Evolutionary conservation across 92 coral and sea anemone species (phyloP).

Genomic region (Heliopora coerulea): DNA sequence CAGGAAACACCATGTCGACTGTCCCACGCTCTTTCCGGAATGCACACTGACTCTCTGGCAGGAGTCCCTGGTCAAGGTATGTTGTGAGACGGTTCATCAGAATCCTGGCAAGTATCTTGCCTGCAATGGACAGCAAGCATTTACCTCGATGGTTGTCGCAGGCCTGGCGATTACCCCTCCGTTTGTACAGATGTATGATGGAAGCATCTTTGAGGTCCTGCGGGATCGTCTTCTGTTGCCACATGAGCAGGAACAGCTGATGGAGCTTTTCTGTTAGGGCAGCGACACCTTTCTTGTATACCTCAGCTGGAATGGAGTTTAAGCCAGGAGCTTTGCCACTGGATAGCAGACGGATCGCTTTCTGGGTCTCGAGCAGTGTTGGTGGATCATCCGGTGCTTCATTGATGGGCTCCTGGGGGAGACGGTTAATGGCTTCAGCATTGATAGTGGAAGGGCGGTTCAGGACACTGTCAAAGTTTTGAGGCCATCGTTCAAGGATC

Average conservation of each 20-base stretch:
- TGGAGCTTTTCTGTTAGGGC: background rate
- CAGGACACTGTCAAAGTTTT: background rate
- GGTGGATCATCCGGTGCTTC: slow-evolving; percentile 11
- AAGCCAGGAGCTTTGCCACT: slow-evolving; percentile 22
- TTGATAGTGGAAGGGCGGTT: background rate
- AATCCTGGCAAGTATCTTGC: slow-evolving; percentile 21
- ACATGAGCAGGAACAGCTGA: background rate
- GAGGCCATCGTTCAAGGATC: background rate
- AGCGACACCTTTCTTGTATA: slow-evolving; percentile 27
- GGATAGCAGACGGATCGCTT: slow-evolving; percentile 1
- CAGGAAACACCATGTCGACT: slow-evolving; percentile 31
- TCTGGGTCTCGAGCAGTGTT: background rate
- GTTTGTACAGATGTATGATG: background rate
- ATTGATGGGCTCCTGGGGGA: background rate
- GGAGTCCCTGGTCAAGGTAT: background rate
- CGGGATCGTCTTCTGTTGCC: slow-evolving; percentile 6
- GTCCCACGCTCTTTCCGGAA: slow-evolving; percentile 30
- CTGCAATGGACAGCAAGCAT: background rate
- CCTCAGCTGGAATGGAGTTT: slow-evolving; percentile 33
- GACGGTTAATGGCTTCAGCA: background rate
- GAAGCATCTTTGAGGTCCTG: slow-evolving; percentile 21
- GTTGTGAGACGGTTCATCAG: slow-evolving; percentile 15
- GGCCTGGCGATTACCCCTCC: slow-evolving; percentile 1
- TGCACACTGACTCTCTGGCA: slow-evolving; percentile 31
- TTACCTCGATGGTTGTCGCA: slow-evolving; percentile 40